phyloP scores from a whole-genome alignment of 1,140 invertebrate species.

The Diorhabda sublineata region DNA sequence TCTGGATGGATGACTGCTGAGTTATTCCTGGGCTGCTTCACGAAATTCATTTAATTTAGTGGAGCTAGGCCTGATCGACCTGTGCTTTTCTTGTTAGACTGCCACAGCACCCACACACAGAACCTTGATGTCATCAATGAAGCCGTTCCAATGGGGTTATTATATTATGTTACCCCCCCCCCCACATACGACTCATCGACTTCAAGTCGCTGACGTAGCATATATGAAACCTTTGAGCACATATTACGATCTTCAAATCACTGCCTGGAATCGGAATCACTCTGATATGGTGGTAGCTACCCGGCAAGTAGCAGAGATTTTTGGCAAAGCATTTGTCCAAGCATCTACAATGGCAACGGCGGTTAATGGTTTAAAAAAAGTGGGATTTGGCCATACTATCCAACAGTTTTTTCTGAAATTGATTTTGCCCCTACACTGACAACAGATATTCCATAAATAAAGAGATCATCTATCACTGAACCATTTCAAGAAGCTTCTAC shows the following conservation, averaged over 20 bases:
- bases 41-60: no score
- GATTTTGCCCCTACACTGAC: background rate
- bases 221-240: no score
- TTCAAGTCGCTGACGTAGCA: constrained; percentile 5
- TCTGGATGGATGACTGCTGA: no score
- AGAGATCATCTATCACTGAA: background rate
- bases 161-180: no score
- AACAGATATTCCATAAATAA: background rate
- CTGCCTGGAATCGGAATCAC: constrained; percentile 28
- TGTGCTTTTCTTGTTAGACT: constrained; percentile 26
- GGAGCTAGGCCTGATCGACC: background rate
- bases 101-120: constrained; percentile 25
- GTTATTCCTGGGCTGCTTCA: no score
- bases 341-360: constrained; percentile 11
- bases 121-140: constrained; percentile 18
- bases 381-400: background rate
- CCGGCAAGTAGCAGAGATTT: background rate
- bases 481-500: no score
- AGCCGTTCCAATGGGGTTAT: constrained; percentile 28
- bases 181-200: constrained; percentile 34
- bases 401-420: background rate
- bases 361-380: background rate
- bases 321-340: constrained; percentile 4
- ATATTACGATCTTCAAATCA: no score
- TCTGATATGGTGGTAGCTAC: constrained; percentile 4